Percentiles rank a stretch among this genome's conserved stretches.
phyloP scores from a whole-genome alignment of 2,888 invertebrate genomes.

The Morpho achilles region DNA sequence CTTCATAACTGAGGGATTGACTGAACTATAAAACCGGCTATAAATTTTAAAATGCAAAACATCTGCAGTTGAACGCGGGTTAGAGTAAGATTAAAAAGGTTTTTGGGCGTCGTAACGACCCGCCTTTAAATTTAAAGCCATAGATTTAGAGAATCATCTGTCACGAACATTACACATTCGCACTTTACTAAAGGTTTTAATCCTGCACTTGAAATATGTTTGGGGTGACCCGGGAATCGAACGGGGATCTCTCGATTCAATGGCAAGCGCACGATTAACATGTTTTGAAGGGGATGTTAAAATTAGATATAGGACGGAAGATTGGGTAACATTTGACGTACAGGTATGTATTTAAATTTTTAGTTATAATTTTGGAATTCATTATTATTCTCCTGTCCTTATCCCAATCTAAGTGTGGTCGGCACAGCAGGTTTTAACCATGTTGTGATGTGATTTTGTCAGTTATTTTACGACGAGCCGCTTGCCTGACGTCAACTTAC shows the following conservation, averaged over 20 bases:
- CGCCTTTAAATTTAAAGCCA: constrained; percentile 56
- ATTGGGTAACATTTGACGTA: too few species aligned
- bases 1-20: constrained; percentile 24
- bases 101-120: constrained; percentile 46
- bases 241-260: constrained; percentile 55
- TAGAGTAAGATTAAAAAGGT: constrained; percentile 56
- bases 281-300: constrained; percentile 35
- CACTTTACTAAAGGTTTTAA: constrained; percentile 65
- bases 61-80: constrained; percentile 42
- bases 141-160: constrained; percentile 68
- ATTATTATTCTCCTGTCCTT: too few species aligned
- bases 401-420: too few species aligned
- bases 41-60: constrained; percentile 30
- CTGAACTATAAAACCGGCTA: constrained; percentile 22
- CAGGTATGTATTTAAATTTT: not conserved
- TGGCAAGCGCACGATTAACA: constrained; percentile 57
- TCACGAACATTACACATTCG: constrained; percentile 69
- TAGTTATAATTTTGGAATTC: too few species aligned
- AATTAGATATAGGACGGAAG: constrained; percentile 26
- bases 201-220: constrained; percentile 76
- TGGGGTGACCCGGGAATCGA: constrained; percentile 36
- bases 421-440: too few species aligned
- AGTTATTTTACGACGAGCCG: too few species aligned
- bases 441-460: too few species aligned
- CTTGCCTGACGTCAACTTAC: too few species aligned